A percentile compares a stretch with the other conserved stretches of the same genome.
phyloP scores from a whole-genome alignment of 1,140 invertebrate genomes.

The Propsilocerus akamusi region DNA sequence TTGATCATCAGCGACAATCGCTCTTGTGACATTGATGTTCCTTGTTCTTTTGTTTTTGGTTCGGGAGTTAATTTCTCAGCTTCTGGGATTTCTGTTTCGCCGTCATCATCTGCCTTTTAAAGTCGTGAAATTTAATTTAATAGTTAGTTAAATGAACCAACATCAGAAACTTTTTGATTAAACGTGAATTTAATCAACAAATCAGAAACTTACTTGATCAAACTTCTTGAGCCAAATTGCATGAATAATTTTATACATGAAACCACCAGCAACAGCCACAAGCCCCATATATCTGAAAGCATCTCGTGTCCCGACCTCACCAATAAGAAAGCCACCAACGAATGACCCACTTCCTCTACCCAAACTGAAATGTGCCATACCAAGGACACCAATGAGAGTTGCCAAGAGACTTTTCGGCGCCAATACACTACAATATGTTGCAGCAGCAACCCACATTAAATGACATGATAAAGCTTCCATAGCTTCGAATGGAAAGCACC shows the following conservation, averaged over 20 bases:
- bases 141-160: too few species aligned
- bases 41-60: slow-evolving; percentile 38
- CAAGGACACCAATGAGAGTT: slow-evolving; percentile 61
- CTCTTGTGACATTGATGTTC: slow-evolving; percentile 42
- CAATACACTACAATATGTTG: slow-evolving; percentile 62
- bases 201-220: slow-evolving; percentile 16
- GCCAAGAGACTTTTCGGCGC: slow-evolving; percentile 61
- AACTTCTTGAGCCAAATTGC: slow-evolving; percentile 48
- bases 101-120: slow-evolving; percentile 26
- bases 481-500: slow-evolving; percentile 70
- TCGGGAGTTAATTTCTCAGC: slow-evolving; percentile 35
- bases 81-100: slow-evolving; percentile 30
- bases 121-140: slow-evolving; percentile 7
- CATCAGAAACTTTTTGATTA: not conserved
- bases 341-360: slow-evolving; percentile 51
- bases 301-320: slow-evolving; percentile 44
- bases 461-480: slow-evolving; percentile 72
- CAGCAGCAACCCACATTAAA: slow-evolving; percentile 75
- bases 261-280: slow-evolving; percentile 41
- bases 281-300: slow-evolving; percentile 60
- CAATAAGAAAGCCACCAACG: slow-evolving; percentile 57
- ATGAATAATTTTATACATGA: slow-evolving; percentile 49
- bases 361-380: slow-evolving; percentile 66
- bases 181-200: slow-evolving; percentile 6
- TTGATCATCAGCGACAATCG: slow-evolving; percentile 48